A percentile compares a stretch with the other conserved stretches of the same genome.
These are phyloP conservation scores for Gerris lacustris DNA, from an alignment of 2,888 invertebrate genomes.

Conservation along the genomic window DNA sequence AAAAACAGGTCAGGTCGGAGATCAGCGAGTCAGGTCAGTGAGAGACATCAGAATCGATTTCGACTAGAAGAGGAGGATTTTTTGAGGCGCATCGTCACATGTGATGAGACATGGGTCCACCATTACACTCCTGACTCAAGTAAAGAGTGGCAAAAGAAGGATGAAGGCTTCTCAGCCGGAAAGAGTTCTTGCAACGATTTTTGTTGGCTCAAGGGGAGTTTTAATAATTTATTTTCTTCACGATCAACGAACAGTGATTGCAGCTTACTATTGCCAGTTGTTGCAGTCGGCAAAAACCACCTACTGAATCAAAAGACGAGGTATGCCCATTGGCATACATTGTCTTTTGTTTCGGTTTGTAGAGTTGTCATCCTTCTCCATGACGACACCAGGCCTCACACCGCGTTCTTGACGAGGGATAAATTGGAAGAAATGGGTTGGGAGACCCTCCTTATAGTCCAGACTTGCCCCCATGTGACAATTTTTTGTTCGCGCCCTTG, in stretches of 20 bases:
- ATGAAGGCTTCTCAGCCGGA: slow-evolving; percentile 14
- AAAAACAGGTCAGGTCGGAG: not conserved
- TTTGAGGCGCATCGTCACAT: slow-evolving; percentile 2
- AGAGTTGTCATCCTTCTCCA: not conserved
- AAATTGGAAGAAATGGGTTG: slow-evolving; percentile 16
- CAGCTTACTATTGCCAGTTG: not conserved
- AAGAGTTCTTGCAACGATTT: no score
- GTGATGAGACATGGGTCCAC: not conserved
- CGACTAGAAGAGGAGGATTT: not conserved
- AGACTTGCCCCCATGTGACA: not conserved
- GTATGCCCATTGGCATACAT: not conserved
- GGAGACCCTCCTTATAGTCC: slow-evolving; percentile 5
- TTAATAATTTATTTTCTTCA: not conserved
- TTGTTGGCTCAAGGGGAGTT: slow-evolving; percentile 5
- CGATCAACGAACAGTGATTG: not conserved
- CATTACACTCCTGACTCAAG: slow-evolving; percentile 17
- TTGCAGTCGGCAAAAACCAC: slow-evolving; percentile 32
- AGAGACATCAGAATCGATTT: not conserved
- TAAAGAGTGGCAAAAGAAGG: slow-evolving; percentile 20
- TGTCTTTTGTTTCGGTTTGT: no score
- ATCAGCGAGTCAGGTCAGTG: not conserved
- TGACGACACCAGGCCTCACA: slow-evolving; percentile 22
- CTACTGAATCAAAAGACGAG: slow-evolving; percentile 28
- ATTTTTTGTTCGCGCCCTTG: not conserved
- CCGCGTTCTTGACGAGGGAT: slow-evolving; percentile 17